phyloP scores from a whole-genome alignment of 2,888 invertebrate species.

The Macrophya annulata region DNA sequence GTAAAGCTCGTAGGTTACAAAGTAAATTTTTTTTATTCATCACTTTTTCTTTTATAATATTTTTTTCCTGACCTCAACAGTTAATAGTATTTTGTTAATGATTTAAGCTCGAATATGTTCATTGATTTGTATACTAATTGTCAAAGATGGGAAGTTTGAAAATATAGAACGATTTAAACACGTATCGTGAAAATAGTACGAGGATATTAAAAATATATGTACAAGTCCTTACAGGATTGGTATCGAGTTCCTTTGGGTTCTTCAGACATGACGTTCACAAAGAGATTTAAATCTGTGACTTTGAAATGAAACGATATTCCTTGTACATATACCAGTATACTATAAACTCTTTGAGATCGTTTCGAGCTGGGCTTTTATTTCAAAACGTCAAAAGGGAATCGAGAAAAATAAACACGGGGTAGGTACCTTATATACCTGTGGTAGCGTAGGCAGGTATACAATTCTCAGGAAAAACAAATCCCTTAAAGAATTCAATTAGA shows the following conservation, averaged over 20 bases:
- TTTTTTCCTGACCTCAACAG: neutral
- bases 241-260: conserved; percentile 32
- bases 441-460: too few species aligned
- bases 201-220: neutral
- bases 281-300: conserved; percentile 41
- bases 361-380: conserved; percentile 1
- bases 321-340: neutral
- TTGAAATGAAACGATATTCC: conserved; percentile 30
- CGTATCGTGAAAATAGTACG: neutral
- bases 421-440: neutral
- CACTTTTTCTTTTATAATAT: neutral
- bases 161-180: neutral
- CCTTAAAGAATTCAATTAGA: conserved; percentile 15
- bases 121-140: neutral
- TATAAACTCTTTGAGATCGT: conserved; percentile 1
- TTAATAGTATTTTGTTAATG: neutral
- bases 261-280: conserved; percentile 11
- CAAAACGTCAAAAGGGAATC: conserved; percentile 32
- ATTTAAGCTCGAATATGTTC: neutral
- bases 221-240: neutral
- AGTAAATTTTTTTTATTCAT: too few species aligned
- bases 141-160: neutral
- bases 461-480: conserved; percentile 24
- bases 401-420: conserved; percentile 21
- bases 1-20: too few species aligned